Evolutionary conservation across 1,140 invertebrate species (phyloP), one percentile per base, ranked within the genome.

Genomic region (Apis cerana): DNA sequence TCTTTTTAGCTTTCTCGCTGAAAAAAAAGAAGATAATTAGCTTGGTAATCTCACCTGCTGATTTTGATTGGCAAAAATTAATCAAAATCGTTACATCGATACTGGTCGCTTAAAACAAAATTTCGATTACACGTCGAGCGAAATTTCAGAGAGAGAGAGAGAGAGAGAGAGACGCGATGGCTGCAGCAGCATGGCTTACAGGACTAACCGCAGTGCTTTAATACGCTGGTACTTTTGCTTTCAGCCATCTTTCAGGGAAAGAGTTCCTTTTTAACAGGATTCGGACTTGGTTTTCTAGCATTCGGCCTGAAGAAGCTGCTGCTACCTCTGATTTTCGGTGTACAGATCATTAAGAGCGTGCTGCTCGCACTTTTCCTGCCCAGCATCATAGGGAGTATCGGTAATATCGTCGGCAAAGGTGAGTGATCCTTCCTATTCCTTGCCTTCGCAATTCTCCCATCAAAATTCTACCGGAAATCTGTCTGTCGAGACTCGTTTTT

Each of bases 351-450:
- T 83, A 98, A 97, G 92, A 97, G 96, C 27, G 95, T 97, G 17
- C 92, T 97, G 11, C 95, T 98, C 9, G 97, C 97, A 13, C 96
- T 97, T 92, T 97, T 98, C 92, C 93, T 98, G 88, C 97, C 97
- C 2, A 97, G 96, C 75, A 96, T 98, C 65, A 95, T 98, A 75
- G 97, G 97, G 70, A 97, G 96, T 87, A 95, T 97, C 72, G 97
- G 97, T 70, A 97, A 97, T 92, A 95, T 97, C 65, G 95, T 97
- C 68, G 97, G 97, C 54, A 97, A 97, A 95, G 97, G 96, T 96
- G 43, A 23, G 72, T 43, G 33, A 3, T 33, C 33, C 33, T 33
- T 33, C 33, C 2, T n/a, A n/a, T n/a, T n/a, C n/a, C n/a, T n/a
- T n/a, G n/a, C n/a, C n/a, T n/a, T n/a, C 27, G 27, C 27, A 27